Conservation (phyloP, 2,888 invertebrate species). For the Halocaridina rubra region DNA sequence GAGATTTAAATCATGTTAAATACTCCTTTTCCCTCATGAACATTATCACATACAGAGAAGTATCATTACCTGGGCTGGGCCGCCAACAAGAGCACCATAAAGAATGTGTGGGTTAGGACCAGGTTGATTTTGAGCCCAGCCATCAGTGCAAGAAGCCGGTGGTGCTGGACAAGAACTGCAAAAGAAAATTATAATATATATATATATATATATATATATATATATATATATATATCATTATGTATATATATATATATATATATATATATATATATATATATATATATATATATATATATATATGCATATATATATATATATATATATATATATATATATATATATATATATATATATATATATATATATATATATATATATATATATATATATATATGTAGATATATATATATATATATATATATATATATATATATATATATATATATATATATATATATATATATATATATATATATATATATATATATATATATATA, state of each 20-base stretch:
- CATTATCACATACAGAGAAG: no score
- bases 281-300: not conserved
- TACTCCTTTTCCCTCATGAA: no score
- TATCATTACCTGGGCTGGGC: no score
- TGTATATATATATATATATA: not conserved
- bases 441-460: no score
- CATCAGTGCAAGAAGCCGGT: constrained; percentile 69
- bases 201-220: constrained; percentile 5
- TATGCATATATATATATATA: not conserved
- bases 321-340: not conserved
- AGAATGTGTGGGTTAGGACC: constrained; percentile 72
- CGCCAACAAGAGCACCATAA: constrained; percentile 74
- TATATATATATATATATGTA: no score
- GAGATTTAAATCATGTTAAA: no score
- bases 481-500: no score
- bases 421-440: no score
- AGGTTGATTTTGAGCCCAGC: constrained; percentile 70
- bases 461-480: no score
- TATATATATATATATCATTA: not conserved
- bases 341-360: not conserved
- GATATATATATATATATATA: no score
- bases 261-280: not conserved
- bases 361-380: not conserved
- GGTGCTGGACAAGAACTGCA: constrained; percentile 72
- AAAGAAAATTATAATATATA: no score